A percentile compares a stretch with the other conserved stretches of the same genome.
phyloP scores from a whole-genome alignment of 2,113 vertebrate genomes.

The Hemiprocne comata region DNA sequence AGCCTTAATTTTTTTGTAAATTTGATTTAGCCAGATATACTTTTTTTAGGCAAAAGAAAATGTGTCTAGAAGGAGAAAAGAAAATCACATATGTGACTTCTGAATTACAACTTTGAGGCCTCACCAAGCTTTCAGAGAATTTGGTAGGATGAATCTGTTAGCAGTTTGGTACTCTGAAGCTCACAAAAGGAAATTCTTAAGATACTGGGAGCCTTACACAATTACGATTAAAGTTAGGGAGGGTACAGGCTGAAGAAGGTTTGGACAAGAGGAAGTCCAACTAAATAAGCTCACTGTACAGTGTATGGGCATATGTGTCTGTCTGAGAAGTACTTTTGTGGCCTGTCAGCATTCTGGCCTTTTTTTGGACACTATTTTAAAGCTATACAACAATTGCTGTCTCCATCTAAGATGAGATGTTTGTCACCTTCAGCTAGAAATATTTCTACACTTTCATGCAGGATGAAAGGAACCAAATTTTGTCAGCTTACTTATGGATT shows the following conservation, averaged over 20 bases:
- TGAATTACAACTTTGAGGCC: background rate
- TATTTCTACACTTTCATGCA: constrained; percentile 46
- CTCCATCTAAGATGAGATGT: background rate
- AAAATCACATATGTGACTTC: background rate
- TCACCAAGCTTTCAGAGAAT: background rate
- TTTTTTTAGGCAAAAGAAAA: background rate
- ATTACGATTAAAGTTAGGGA: background rate
- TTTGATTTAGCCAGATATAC: background rate
- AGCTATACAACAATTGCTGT: background rate
- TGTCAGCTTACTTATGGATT: constrained; percentile 96
- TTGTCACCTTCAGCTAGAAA: background rate
- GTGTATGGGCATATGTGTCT: background rate
- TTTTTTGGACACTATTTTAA: background rate
- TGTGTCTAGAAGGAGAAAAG: background rate
- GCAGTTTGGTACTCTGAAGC: background rate
- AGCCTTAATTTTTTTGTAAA: background rate
- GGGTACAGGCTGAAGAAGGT: background rate
- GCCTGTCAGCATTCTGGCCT: background rate
- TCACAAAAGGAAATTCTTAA: background rate
- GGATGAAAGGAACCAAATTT: constrained; percentile 97
- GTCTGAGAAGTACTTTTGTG: background rate
- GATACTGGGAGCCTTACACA: background rate
- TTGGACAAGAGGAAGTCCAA: background rate
- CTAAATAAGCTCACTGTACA: background rate
- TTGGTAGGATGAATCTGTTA: background rate